Evolutionary conservation across 2,888 invertebrate genomes (phyloP).

Genomic region (Norana najaformis): DNA sequence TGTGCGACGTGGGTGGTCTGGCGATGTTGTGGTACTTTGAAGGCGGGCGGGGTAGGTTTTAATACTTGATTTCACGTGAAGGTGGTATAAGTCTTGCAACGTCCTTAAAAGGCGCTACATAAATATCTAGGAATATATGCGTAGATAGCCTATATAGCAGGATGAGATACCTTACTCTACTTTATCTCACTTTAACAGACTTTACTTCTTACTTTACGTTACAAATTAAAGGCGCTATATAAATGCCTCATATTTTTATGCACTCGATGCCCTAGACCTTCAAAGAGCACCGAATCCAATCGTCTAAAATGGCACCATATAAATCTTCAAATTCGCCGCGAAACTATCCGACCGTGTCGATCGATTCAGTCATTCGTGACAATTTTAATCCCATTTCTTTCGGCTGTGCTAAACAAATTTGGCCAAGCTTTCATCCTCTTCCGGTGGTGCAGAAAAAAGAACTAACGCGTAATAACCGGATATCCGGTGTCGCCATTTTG

Average conservation of each 20-base stretch:
- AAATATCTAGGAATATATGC: no score
- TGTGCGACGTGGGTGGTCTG: no score
- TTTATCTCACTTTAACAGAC: no score
- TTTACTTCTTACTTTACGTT: background rate
- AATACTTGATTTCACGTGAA: no score
- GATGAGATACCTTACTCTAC: no score
- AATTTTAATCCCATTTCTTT: background rate
- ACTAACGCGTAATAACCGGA: background rate
- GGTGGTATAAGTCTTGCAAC: no score
- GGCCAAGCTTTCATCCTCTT: background rate
- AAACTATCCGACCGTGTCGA: background rate
- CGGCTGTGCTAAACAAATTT: background rate
- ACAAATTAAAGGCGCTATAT: background rate
- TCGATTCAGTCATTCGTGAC: background rate
- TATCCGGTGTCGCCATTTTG: background rate
- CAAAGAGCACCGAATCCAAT: background rate
- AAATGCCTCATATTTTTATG: background rate
- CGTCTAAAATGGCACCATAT: background rate
- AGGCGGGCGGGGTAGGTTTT: no score
- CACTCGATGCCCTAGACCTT: background rate
- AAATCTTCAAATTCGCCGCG: background rate
- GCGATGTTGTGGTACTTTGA: no score
- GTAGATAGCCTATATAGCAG: no score
- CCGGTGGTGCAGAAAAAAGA: background rate
- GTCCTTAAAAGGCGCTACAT: no score